Evolutionary conservation across 2,797 vertebrate genomes (phyloP).

Genomic region (Macroramphosus scolopax): DNA sequence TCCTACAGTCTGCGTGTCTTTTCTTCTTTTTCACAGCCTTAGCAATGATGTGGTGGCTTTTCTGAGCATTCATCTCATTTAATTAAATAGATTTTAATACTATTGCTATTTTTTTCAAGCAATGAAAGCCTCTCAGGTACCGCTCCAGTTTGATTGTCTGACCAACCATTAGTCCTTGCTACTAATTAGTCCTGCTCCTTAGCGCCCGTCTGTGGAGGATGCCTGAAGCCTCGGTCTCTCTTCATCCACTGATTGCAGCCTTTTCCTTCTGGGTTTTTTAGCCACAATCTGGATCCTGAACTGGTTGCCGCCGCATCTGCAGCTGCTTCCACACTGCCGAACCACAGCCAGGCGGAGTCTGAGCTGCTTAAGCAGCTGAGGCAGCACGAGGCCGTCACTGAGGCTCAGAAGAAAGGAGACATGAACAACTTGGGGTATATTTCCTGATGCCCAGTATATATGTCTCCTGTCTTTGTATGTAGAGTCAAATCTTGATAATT

Average conservation of each 20-base stretch:
- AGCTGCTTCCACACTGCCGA: slow-evolving; percentile 83
- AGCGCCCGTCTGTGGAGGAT: no score
- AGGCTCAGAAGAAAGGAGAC: slow-evolving; percentile 72
- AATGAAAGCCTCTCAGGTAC: no score
- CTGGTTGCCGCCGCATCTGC: slow-evolving; percentile 85
- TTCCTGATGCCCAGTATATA: neutral
- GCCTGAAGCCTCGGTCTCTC: neutral
- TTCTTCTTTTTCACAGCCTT: no score
- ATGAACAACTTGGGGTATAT: slow-evolving; percentile 75
- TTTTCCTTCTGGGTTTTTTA: slow-evolving; percentile 34
- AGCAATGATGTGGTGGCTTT: no score
- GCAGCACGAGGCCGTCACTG: slow-evolving; percentile 78
- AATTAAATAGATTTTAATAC: no score
- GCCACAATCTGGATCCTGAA: slow-evolving; percentile 72
- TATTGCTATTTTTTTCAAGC: no score
- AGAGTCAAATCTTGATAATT: no score
- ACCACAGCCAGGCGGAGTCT: slow-evolving; percentile 76
- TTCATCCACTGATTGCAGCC: neutral
- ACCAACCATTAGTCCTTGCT: neutral
- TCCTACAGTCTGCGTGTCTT: no score
- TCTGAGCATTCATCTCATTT: no score
- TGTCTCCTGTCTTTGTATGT: neutral
- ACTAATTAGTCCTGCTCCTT: no score
- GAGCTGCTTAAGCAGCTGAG: slow-evolving; percentile 87
- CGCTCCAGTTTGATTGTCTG: neutral